Percentiles rank a stretch among this genome's conserved stretches.
Evolutionary conservation across 2,797 vertebrate genomes (phyloP).

Genomic region (Smutsia temminckii): DNA sequence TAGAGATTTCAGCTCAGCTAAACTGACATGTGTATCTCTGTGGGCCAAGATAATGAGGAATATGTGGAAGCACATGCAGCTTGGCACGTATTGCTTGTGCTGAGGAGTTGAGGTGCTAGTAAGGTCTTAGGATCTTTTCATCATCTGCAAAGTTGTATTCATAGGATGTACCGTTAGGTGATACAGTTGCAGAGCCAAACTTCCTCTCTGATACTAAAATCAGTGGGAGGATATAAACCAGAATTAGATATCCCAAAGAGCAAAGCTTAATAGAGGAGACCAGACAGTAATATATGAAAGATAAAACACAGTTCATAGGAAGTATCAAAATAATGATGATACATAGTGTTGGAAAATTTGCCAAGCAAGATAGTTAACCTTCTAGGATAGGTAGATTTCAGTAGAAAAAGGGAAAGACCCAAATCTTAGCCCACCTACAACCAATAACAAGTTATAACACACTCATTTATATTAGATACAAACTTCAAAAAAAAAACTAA

Average conservation of each 20-base stretch:
- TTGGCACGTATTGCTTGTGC: neutral
- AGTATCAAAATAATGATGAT: neutral
- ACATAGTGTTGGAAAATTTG: neutral
- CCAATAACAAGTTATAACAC: neutral
- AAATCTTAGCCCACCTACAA: neutral
- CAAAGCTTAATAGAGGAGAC: neutral
- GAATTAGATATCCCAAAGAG: neutral
- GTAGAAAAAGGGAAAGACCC: neutral
- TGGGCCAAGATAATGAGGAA: neutral
- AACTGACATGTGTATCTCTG: neutral
- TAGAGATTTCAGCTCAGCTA: neutral
- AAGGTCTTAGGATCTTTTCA: neutral
- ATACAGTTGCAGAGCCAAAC: neutral
- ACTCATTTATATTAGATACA: neutral
- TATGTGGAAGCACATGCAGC: neutral
- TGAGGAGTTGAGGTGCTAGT: no score
- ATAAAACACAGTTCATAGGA: neutral
- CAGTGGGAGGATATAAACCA: neutral
- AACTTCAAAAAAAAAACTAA: neutral
- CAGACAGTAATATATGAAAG: neutral
- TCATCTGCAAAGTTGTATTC: neutral
- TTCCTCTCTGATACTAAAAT: neutral
- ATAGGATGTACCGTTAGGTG: neutral
- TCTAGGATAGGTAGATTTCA: neutral
- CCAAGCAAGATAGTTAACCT: no score